Evolutionary conservation across 2,797 vertebrate species (phyloP), one percentile per base, ranked within the genome.

Genomic region (Etheostoma perlongum): DNA sequence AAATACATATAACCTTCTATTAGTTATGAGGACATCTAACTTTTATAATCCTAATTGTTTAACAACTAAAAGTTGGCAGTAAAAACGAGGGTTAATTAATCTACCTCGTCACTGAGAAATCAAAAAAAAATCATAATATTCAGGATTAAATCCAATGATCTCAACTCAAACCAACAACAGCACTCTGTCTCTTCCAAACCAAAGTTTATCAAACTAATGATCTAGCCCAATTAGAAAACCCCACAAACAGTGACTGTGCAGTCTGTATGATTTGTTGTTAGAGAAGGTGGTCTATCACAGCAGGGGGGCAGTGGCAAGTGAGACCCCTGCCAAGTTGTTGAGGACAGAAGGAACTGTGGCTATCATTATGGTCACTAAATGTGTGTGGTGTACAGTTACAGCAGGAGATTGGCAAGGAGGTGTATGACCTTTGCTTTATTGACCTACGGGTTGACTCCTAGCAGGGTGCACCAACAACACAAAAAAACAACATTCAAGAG

Each of bases 341-440:
- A 91, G 88, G 89, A 88, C 79, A 86, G 85, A 84, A 76, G 84
- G 76, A 87, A 73, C 82, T 72, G 82, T 63, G 63, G 55, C 76
- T 79, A 74, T 90, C 87, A 89, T 94, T 93, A 94, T 95, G 91
- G 93, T 89, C 92, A 87, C 92, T 94, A 91, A 95, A 94, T 86
- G 91, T 93, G 88, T 87, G 78, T 67, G 72, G 81, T 85, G 90
- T 85, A 91, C 91, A 91, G 78, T 90, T 94, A 88, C 92, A 91
- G 94, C 84, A 83, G 91, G 89, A 92, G 93, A 93, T 79, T 90
- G 91, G 86, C 72, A 85, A 83, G 85, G 51, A 82, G 86, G 74
- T 75, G 65, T 49, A 59, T 92, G 93, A 95, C 92, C 93, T 94
- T 95, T 94, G 83, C 88, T 90, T 83, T 87, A 87, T 84, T 89